Evolutionary conservation across 2,888 invertebrate species (phyloP), one percentile per base, ranked within the genome.

Genomic region (Drosophila paramelanica): DNA sequence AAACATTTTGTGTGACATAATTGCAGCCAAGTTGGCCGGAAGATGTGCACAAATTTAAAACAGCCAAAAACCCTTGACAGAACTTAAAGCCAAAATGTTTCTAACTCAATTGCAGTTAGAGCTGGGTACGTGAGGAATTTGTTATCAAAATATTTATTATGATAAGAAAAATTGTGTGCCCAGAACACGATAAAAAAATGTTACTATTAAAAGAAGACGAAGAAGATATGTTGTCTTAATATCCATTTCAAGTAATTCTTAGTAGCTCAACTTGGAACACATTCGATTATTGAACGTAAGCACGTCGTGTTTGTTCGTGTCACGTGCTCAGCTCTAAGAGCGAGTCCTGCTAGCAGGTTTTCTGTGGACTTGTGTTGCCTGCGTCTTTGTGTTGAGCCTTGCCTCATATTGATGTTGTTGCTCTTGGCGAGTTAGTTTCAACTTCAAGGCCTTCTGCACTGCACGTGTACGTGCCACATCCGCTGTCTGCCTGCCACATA

Each of bases 1-100:
- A 67, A 75, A 70, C 69, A 78, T 68, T 69, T 64, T 69, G 62
- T 65, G 66, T 57, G 80, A 85, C 82, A 85, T 75, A 79, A 82
- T 82, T 83, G 77, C 65, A 74, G 64, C 7, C 51, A 68, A 61
- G 25, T 55, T 52, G 47, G 31, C 47, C 61, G 45, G 49, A 68
- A 70, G 61, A 68, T 61, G 64, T 33, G 36, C 31, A 39, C 60
- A 47, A 57, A 60, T 66, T 68, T 51, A 61, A 67, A 68, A 39
- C 60, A 33, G 23, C 36, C 55, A 11, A 36, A 27, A 61, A 52
- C 53, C 36, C 31, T 17, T 57, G 46, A 43, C 42, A 11, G 10
- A 55, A 51, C 52, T 72, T 75, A 49, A 69, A 65, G 65, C 47
- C 23, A 47, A 45, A 53, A 17, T 23, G 23, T 27, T 42, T 39